Evolutionary conservation across 30 jellyfish, hydroid and myxozoan species (phyloP).

Genomic region (Mastigias papua): DNA sequence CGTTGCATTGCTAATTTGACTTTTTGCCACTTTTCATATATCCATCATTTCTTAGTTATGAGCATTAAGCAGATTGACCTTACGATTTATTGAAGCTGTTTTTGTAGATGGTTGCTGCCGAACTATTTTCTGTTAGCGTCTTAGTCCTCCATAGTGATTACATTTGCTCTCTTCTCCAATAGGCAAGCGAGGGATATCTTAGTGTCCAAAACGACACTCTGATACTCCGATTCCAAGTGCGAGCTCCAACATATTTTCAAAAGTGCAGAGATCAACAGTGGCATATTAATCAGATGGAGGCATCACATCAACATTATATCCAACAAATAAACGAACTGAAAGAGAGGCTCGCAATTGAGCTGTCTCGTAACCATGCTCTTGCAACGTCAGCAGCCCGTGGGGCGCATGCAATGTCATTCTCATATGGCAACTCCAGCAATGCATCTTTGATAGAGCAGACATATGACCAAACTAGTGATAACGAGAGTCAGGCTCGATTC

Average conservation of each 20-base stretch:
- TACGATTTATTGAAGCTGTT: no score
- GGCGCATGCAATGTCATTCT: constrained; percentile 58
- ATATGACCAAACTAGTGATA: constrained; percentile 65
- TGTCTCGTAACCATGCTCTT: constrained; percentile 82
- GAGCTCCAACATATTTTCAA: constrained; percentile 91
- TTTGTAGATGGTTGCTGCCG: no score
- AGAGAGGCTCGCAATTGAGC: constrained; percentile 89
- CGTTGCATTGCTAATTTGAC: no score
- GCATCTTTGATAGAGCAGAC: constrained; percentile 81
- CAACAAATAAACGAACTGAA: constrained; percentile 82
- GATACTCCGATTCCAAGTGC: constrained; percentile 84
- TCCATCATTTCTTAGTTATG: no score
- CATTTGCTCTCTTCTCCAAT: neutral
- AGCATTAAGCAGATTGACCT: no score
- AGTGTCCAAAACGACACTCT: constrained; percentile 74
- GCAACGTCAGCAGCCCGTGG: constrained; percentile 76
- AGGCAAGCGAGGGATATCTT: constrained; percentile 94
- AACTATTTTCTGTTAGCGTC: neutral
- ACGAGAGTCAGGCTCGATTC: constrained; percentile 52
- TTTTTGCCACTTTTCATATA: no score
- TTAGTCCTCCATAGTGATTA: neutral
- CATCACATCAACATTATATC: constrained; percentile 68
- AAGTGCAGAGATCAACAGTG: constrained; percentile 96
- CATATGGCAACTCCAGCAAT: constrained; percentile 43
- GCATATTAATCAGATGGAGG: constrained; percentile 84